Base-by-base conservation (phyloP, 2,797 vertebrate genomes). In the Mus caroli region DNA sequence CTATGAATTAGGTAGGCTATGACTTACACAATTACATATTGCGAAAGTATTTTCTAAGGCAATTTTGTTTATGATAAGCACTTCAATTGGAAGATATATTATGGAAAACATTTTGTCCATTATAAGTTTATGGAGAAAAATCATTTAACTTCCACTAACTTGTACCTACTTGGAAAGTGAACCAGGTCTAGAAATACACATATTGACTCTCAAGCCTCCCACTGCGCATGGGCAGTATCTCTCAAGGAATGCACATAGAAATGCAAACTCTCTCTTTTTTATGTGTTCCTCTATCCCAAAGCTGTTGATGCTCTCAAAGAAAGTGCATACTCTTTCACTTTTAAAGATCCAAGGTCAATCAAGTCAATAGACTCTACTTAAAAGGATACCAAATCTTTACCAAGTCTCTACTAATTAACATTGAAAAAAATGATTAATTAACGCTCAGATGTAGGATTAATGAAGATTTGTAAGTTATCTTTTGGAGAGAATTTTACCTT, bases 381-480 rank as follows among this genome's bases (percentile, higher is more conserved):
- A 79, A 60, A 87, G 60, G 71, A 88, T 1, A 73, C 14, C 62
- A 91, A 84, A 95, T 92, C 69, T 91, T 93, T 84, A 88, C 69
- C 71, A 73, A 88, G 8, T 64, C 78, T 89, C 78, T 97, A 73
- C 94, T 89, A 94, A 83, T 92, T 79, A 94, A 90, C 85, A 90
- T 95, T 54, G 46, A 69, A 24, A 95, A 88, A 54, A 95, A 86
- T 94, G n/a, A 96, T 94, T 91, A 84, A 94, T 92, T 96, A 79
- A 89, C 34, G 90, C 91, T 82, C 31, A 92, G 46, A 60, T 93
- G 43, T 92, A 80, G 40, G 87, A 24, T 77, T 89, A 62, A 90
- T 90, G 75, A 90, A 52, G 43, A 64, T 67, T 79, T 90, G 82
- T 50, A 88, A 92, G 91, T 88, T 79, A 88, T 90, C 86, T 78